Conservation (phyloP, 2,113 vertebrate species). For the Ceyx cyanopectus region DNA sequence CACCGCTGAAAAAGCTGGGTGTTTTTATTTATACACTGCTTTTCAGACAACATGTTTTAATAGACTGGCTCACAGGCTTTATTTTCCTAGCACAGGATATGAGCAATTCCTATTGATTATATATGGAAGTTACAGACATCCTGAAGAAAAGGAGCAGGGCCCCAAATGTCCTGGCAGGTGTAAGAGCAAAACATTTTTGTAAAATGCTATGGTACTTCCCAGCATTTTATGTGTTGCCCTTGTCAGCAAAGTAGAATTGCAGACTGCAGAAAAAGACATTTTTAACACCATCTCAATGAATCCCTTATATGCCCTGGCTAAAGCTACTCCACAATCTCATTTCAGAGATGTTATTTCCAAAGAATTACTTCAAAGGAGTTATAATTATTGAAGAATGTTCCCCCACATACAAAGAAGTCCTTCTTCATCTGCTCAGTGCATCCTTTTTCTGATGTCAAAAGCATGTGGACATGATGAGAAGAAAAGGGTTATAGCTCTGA, state of each 20-base stretch:
- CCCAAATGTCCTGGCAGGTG: not conserved
- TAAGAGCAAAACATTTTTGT: not conserved
- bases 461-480: not conserved
- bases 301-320: not conserved
- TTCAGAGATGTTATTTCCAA: not conserved
- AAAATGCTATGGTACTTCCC: not conserved
- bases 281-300: not conserved
- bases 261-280: not conserved
- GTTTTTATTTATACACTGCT: not conserved
- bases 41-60: not conserved
- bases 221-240: not conserved
- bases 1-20: not conserved
- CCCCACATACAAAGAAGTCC: not conserved
- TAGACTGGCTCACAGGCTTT: not conserved
- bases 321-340: not conserved
- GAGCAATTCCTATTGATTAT: conserved; percentile 26
- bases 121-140: conserved; percentile 12
- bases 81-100: conserved; percentile 26
- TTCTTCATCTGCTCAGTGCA: not conserved
- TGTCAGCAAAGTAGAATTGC: not conserved
- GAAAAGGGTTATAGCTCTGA: not conserved
- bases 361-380: not conserved
- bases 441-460: not conserved
- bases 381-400: not conserved
- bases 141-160: not conserved